These are phyloP conservation scores for Pterostichus madidus DNA, from an alignment of 2,888 invertebrate genomes.

Conservation along the genomic window DNA sequence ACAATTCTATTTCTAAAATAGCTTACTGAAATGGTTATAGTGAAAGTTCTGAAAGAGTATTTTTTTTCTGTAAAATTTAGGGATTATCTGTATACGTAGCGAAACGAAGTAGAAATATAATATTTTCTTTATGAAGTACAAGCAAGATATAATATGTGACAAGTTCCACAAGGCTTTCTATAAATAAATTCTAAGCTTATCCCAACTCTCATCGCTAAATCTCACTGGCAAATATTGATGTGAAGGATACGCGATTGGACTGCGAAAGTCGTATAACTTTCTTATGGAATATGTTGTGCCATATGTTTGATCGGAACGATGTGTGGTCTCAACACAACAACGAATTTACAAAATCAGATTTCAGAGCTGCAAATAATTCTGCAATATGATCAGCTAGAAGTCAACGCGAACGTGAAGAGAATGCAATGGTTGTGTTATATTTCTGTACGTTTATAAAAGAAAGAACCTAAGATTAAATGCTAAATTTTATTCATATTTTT, in stretches of 20 bases:
- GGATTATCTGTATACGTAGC: not conserved
- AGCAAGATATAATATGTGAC: slow-evolving; percentile 48
- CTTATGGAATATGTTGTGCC: slow-evolving; percentile 43
- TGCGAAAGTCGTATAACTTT: slow-evolving; percentile 52
- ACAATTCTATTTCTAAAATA: too few species aligned
- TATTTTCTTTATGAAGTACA: slow-evolving; percentile 30
- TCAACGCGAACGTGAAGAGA: too few species aligned
- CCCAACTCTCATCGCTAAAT: slow-evolving; percentile 46
- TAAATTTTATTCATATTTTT: too few species aligned
- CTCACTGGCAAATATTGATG: slow-evolving; percentile 57
- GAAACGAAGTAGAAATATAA: slow-evolving; percentile 8
- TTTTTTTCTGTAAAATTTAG: not conserved
- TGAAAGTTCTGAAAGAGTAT: too few species aligned
- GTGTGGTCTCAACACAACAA: slow-evolving; percentile 22
- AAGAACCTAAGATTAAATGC: too few species aligned
- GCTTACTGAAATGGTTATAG: too few species aligned
- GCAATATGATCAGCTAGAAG: not conserved
- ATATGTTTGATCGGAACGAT: slow-evolving; percentile 4
- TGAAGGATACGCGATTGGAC: slow-evolving; percentile 52
- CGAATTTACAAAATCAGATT: slow-evolving; percentile 19
- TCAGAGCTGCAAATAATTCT: not conserved
- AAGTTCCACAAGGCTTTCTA: slow-evolving; percentile 42
- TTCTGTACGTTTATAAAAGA: too few species aligned
- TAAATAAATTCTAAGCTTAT: slow-evolving; percentile 53
- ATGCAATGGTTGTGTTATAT: too few species aligned